A percentile compares a stretch with the other conserved stretches of the same genome.
These are phyloP conservation scores for Phodopus roborovskii DNA, from an alignment of 2,113 vertebrate species.

Conservation along the genomic window DNA sequence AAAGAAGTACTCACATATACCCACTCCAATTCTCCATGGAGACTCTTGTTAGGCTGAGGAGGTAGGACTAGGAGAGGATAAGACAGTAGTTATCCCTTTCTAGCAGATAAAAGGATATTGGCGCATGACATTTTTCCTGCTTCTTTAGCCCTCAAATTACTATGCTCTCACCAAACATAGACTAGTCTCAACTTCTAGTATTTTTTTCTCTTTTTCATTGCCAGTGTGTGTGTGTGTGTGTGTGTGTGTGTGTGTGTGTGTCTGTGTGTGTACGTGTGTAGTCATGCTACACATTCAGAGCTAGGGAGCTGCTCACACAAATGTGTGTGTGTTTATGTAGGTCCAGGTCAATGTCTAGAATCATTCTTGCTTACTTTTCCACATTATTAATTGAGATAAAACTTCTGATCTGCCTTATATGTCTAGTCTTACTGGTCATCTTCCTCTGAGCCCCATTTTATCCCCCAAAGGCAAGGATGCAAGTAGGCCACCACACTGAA, in stretches of 20 bases:
- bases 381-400: background rate
- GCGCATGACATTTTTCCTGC: conserved; percentile 2
- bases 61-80: background rate
- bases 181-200: background rate
- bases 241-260: background rate
- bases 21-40: background rate
- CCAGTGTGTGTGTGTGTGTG: background rate
- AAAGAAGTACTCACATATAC: background rate
- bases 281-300: background rate
- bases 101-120: background rate
- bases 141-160: conserved; percentile 29
- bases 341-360: background rate
- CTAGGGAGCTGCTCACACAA: background rate
- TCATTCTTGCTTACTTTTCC: background rate
- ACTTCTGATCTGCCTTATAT: background rate
- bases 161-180: conserved; percentile 36
- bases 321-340: background rate
- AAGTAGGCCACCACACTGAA: background rate
- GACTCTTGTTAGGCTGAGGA: background rate
- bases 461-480: too few species aligned
- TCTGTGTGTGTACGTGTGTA: too few species aligned
- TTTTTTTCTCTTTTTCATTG: background rate
- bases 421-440: background rate
- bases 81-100: background rate
- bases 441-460: background rate